These are phyloP conservation scores for Lycophotia porphyrea DNA, from an alignment of 2,888 invertebrate species.

Conservation along the genomic window DNA sequence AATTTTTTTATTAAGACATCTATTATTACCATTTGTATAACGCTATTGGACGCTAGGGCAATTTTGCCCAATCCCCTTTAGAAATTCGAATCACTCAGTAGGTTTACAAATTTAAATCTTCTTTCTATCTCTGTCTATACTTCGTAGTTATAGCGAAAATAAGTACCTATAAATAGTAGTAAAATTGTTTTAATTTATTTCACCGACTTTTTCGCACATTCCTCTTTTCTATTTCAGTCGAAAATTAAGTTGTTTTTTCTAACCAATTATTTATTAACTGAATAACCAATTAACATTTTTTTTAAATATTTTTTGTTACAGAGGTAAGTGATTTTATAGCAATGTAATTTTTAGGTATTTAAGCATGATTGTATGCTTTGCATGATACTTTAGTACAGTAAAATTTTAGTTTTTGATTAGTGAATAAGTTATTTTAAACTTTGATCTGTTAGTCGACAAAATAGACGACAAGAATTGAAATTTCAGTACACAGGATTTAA, in stretches of 20 bases:
- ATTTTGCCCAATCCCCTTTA: too few species aligned
- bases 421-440: background rate
- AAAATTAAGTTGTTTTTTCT: constrained; percentile 35
- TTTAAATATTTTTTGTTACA: constrained; percentile 3
- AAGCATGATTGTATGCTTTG: constrained; percentile 48
- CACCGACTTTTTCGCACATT: constrained; percentile 88
- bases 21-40: too few species aligned
- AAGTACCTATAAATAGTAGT: constrained; percentile 13
- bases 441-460: background rate
- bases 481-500: background rate
- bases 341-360: background rate
- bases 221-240: constrained; percentile 73
- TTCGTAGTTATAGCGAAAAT: constrained; percentile 14
- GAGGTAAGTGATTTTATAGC: constrained; percentile 49
- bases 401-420: background rate
- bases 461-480: background rate
- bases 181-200: constrained; percentile 20
- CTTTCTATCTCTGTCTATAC: constrained; percentile 16
- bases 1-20: too few species aligned
- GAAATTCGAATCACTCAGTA: constrained; percentile 38
- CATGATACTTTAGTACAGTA: constrained; percentile 37
- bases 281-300: constrained; percentile 25
- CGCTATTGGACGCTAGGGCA: too few species aligned
- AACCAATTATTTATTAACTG: constrained; percentile 18
- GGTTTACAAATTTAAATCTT: background rate